These are phyloP conservation scores for Gallinago paraguaiae DNA, from an alignment of 2,113 vertebrate genomes.

Conservation along the genomic window DNA sequence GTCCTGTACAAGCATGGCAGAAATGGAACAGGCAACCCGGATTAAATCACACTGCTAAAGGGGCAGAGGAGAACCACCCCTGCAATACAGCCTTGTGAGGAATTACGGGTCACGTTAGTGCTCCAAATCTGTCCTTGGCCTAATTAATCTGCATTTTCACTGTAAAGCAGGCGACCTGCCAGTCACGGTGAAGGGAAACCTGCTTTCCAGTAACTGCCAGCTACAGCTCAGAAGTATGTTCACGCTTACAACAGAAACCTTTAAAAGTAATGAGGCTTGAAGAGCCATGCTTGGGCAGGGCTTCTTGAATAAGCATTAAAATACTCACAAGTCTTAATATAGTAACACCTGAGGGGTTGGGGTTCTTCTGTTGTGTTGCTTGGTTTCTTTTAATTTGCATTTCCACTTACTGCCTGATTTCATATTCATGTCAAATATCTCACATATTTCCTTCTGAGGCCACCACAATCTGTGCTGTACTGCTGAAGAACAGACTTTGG, in stretches of 20 bases:
- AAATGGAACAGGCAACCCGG: constrained; percentile 17
- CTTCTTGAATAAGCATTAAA: neutral
- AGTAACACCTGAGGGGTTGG: neutral
- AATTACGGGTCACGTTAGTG: neutral
- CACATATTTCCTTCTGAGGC: neutral
- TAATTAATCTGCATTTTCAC: constrained; percentile 18
- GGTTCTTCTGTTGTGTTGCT: no score
- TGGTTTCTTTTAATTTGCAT: neutral
- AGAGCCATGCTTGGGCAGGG: neutral
- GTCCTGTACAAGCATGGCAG: neutral
- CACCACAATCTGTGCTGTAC: neutral
- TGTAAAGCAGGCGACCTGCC: neutral
- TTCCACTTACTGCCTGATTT: neutral
- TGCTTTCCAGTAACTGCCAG: neutral
- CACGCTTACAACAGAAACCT: neutral
- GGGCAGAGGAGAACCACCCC: neutral
- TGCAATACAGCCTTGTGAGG: neutral
- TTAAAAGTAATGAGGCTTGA: neutral
- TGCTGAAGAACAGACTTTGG: neutral
- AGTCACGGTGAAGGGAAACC: neutral
- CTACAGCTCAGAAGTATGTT: neutral
- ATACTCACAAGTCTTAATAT: neutral
- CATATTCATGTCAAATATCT: neutral
- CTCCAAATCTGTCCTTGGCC: neutral
- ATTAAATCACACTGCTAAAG: constrained; percentile 30